A percentile compares a stretch with the other conserved stretches of the same genome.
phyloP scores from a whole-genome alignment of 2,113 vertebrate genomes.

The Pogona vitticeps region DNA sequence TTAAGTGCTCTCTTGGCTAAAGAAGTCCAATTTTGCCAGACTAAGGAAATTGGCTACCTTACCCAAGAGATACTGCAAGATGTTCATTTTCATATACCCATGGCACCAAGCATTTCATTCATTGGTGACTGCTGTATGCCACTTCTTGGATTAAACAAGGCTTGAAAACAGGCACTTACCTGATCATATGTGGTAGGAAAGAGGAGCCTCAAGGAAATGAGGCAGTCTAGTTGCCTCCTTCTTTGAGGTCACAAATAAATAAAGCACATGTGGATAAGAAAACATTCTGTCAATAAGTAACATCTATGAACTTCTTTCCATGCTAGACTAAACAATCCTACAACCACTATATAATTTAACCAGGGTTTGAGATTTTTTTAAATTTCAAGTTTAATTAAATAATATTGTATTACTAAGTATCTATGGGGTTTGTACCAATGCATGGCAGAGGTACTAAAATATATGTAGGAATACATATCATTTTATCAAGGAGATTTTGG shows the following conservation, averaged over 20 bases:
- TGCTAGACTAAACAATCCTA: not conserved
- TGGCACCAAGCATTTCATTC: not conserved
- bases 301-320: not conserved
- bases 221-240: not conserved
- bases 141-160: not conserved
- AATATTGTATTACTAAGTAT: not conserved
- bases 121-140: not conserved
- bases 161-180: not conserved
- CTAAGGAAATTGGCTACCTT: not conserved
- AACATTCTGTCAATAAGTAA: not conserved
- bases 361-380: not conserved
- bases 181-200: not conserved
- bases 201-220: not conserved
- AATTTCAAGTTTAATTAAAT: slow-evolving; percentile 25
- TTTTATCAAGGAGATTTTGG: not conserved
- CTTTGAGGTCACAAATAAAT: not conserved
- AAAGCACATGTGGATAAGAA: not conserved
- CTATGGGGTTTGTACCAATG: not conserved
- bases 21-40: no score
- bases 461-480: not conserved
- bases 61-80: not conserved
- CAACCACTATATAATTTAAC: not conserved
- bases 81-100: no score
- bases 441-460: slow-evolving; percentile 31
- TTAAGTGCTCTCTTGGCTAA: not conserved